Base-by-base conservation (phyloP, 2,797 vertebrate species). In the Oreochromis mossambicus region DNA sequence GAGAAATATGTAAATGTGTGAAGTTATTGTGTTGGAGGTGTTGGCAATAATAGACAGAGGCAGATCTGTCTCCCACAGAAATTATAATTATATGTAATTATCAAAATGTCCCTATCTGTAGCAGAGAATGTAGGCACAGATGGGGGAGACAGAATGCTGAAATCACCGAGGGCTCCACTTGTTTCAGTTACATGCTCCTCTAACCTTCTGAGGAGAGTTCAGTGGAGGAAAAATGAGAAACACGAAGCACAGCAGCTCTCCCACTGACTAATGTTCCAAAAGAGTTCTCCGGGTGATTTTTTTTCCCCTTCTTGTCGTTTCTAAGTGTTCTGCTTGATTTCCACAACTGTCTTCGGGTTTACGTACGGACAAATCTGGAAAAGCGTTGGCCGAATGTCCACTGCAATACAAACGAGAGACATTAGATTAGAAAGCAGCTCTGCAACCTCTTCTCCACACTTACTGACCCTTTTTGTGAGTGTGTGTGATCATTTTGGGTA, bases 11-110 rank as follows among this genome's bases (percentile, higher is more conserved):
- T 93, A 95, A 95, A 95, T 95, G 94, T 85, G 90, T 93, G 94
- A 92, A 92, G 94, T 94, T 94, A 94, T 95, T 95, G 90, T 95
- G 91, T 93, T 92, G 91, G 94, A 95, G 95, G 94, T 96, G 94
- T 94, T 91, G 89, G 95, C 93, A 94, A 94, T 96, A 94, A 95
- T 94, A 94, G 94, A 95, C 94, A 94, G 93, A 94, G 94, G 94
- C 94, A 94, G 95, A 95, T 95, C 95, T 90, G 93, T 95, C 95
- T 95, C 95, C 95, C 95, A 94, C 94, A 94, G 95, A 94, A 95
- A 95, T 94, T 94, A 94, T 96, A 95, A 96, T 96, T 93, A 91
- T 78, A 96, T 95, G 92, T 94, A 95, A 96, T 96, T 95, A 95
- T 94, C 93, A 93, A 94, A 95, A 94, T 80, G 93, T 94, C 92